phyloP scores from a whole-genome alignment of 2,113 vertebrate genomes.

The Cariama cristata region DNA sequence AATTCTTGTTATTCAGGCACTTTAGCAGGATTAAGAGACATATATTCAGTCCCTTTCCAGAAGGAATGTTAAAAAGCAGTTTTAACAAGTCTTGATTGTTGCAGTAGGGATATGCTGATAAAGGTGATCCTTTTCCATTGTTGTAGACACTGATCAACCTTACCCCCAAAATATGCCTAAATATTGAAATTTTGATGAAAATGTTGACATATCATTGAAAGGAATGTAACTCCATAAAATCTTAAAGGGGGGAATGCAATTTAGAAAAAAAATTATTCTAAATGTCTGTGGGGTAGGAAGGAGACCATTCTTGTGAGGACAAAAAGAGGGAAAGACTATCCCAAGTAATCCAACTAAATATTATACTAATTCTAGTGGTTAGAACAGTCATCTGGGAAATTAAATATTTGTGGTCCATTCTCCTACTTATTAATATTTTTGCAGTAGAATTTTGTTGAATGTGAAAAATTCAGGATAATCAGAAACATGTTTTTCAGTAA shows the following conservation, averaged over 20 bases:
- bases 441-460: neutral
- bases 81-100: neutral
- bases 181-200: neutral
- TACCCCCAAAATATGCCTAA: neutral
- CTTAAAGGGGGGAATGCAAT: fast-evolving
- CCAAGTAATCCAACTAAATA: neutral
- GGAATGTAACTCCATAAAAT: neutral
- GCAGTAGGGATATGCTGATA: neutral
- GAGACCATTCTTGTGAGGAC: neutral
- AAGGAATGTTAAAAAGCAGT: neutral
- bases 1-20: neutral
- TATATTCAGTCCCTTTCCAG: neutral
- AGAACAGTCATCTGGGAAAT: neutral
- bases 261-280: neutral
- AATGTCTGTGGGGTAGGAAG: neutral
- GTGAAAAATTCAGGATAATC: neutral
- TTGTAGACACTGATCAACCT: neutral
- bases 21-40: neutral
- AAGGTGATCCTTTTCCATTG: neutral
- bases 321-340: neutral
- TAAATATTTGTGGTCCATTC: neutral
- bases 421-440: neutral
- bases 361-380: neutral
- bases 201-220: neutral
- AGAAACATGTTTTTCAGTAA: neutral